A percentile compares a stretch with the other conserved stretches of the same genome.
These are phyloP conservation scores for Folsomia manolachei DNA, from an alignment of 2,888 invertebrate species.

Conservation along the genomic window DNA sequence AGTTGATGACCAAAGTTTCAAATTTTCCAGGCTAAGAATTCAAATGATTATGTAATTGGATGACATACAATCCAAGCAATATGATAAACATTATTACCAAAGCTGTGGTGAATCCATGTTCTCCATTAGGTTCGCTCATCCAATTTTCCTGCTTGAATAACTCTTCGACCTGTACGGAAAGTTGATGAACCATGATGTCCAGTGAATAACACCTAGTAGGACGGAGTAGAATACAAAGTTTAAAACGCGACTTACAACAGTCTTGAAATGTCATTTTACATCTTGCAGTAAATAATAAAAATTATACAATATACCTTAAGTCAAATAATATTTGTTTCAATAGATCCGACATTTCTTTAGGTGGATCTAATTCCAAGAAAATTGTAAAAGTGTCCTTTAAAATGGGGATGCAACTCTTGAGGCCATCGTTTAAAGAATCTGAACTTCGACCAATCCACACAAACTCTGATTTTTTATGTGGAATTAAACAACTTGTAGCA, in stretches of 20 bases:
- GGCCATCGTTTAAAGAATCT: conserved; percentile 61
- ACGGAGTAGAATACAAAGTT: conserved; percentile 22
- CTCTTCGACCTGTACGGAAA: conserved; percentile 71
- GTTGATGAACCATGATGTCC: conserved; percentile 77
- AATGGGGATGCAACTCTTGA: conserved; percentile 75
- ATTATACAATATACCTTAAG: conserved; percentile 69
- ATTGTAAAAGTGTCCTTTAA: conserved; percentile 74
- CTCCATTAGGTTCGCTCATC: conserved; percentile 78
- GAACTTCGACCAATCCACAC: conserved; percentile 45
- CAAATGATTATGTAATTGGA: background rate
- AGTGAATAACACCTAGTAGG: conserved; percentile 69
- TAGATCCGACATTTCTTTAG: conserved; percentile 80
- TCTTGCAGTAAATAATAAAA: no score
- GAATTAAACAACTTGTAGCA: conserved; percentile 54
- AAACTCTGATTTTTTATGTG: conserved; percentile 37
- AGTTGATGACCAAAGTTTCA: conserved; percentile 70
- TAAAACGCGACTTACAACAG: no score
- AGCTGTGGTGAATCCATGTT: conserved; percentile 80
- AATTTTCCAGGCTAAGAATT: conserved; percentile 66
- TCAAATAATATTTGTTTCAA: conserved; percentile 82
- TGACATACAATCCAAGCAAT: background rate
- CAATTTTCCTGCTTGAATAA: conserved; percentile 76
- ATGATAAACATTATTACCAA: conserved; percentile 60
- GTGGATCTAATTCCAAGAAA: conserved; percentile 78
- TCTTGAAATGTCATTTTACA: background rate